Base-by-base conservation (phyloP, 1,140 invertebrate species). In the Aplysia californica region DNA sequence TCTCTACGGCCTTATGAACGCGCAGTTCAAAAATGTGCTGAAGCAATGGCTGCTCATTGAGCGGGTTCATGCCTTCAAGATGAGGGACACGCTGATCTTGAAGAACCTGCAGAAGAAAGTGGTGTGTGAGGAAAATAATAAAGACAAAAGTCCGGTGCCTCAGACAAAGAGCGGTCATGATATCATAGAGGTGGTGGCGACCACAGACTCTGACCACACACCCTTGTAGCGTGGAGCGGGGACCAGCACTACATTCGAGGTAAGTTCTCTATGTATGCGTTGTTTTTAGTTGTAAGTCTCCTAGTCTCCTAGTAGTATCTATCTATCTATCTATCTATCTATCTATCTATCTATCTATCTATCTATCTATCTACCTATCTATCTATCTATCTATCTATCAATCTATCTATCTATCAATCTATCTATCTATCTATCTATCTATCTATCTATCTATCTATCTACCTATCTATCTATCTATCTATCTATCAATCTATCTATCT, bases 1-100 rank as follows among this genome's bases (percentile, higher is more conserved):
- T 36, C 39, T 75, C 2, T 75, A 75, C 61, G 58, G 59, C 1
- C 58, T 75, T 21, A 64, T 75, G 72, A 58, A 44, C 23, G 39
- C 56, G 0, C 72, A 75, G 61, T 75, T 75, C 31, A 65, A 50
- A 21, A 75, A 75, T n/a, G 72, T 75, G 3, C 18, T 75, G 3
- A 75, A 75, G 31, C 72, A 75, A 35, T 75, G 72, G 72, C 61
- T 75, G n/a, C 59, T 75, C 6, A 31, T 44, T 1, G 61, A 75
- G 41, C 36, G 61, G 3, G 55, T 75, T 29, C 72, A 75, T 31
- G 72, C 72, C 10, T 75, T 75, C 41, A 41, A 66, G 29, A 64
- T 64, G 61, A 39, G 72, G 31, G 72, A 75, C 61, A 75, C 72
- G 6, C 41, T 75, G 1, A 73, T 73, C 36, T 41, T 73, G 35